Evolutionary conservation across 2,113 vertebrate genomes (phyloP).

Genomic region (Myotis lucifugus): DNA sequence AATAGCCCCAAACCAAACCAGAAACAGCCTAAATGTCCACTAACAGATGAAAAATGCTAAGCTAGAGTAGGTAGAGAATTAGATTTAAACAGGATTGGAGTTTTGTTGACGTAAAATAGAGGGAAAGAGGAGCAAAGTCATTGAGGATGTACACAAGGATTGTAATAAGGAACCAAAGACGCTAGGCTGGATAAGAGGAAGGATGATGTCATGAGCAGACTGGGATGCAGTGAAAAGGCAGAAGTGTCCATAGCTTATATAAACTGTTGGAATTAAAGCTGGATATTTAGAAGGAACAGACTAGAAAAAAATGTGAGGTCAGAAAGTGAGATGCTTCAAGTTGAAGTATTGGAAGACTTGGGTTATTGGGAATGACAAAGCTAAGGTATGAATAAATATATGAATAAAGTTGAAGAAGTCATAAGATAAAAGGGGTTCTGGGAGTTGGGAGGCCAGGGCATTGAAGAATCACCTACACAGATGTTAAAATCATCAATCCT

Average conservation of each 20-base stretch:
- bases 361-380: background rate
- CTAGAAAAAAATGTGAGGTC: background rate
- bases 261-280: background rate
- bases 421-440: background rate
- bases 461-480: background rate
- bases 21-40: background rate
- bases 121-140: background rate
- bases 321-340: background rate
- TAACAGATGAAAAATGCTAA: background rate
- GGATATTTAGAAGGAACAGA: background rate
- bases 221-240: background rate
- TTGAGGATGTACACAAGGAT: background rate
- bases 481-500: background rate
- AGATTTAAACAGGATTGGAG: background rate
- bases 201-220: background rate
- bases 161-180: background rate
- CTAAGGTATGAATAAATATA: background rate
- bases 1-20: background rate
- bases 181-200: background rate
- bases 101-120: background rate
- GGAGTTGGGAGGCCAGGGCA: background rate
- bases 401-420: background rate
- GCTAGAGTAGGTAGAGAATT: background rate
- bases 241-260: background rate
- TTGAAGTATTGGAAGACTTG: background rate